A percentile compares a stretch with the other conserved stretches of the same genome.
Conservation (phyloP, 2,797 vertebrate species). For the Acrossocheilus wenchowensis region DNA sequence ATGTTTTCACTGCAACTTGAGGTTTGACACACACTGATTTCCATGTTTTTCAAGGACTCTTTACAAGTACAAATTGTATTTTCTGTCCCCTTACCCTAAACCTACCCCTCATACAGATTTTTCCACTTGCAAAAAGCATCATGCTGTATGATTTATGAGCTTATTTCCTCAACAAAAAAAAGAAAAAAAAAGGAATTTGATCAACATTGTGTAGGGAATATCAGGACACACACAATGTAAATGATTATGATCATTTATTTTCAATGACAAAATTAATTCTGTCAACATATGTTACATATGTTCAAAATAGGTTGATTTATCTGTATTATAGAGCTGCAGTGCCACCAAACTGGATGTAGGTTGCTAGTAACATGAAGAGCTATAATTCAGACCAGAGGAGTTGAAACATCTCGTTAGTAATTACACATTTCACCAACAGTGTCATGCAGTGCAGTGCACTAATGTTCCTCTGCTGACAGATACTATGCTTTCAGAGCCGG, state of each 20-base stretch:
- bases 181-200: not conserved
- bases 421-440: not conserved
- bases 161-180: not conserved
- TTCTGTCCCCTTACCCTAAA: not conserved
- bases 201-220: not conserved
- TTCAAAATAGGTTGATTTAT: not conserved
- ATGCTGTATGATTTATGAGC: not conserved
- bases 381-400: conserved; percentile 1
- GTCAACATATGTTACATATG: not conserved
- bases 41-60: not conserved
- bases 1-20: not conserved
- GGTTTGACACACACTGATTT: not conserved
- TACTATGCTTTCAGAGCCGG: not conserved
- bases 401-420: not conserved
- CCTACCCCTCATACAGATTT: not conserved
- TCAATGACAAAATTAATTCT: not conserved
- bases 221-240: not conserved
- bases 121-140: not conserved
- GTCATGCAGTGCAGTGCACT: not conserved
- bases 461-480: not conserved
- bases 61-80: not conserved
- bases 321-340: not conserved
- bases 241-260: not conserved
- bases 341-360: not conserved
- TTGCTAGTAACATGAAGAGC: not conserved